phyloP scores from a whole-genome alignment of 2,113 vertebrate genomes.

The Xenopus tropicalis region UCB_Xtro_10.0 CM004443.2:46105001-46105500 shows the following conservation, averaged over 20 bases:
- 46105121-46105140: conserved; percentile 29
- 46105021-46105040: conserved; percentile 44
- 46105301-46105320: conserved; percentile 15
- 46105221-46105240: conserved; percentile 19
- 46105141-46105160: conserved; percentile 28
- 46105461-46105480: too few species aligned
- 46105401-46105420: background rate
- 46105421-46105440: too few species aligned
- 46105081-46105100: conserved; percentile 36
- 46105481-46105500: too few species aligned
- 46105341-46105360: background rate
- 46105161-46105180: conserved; percentile 11
- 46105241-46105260: conserved; percentile 25
- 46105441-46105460: too few species aligned
- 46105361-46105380: background rate
- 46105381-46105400: background rate
- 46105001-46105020: conserved; percentile 43
- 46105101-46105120: conserved; percentile 40
- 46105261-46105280: background rate
- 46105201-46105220: conserved; percentile 5
- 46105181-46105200: conserved; percentile 23
- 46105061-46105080: conserved; percentile 30
- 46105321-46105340: background rate
- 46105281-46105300: background rate
- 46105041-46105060: conserved; percentile 29